Evolutionary conservation across 92 coral and sea anemone species (phyloP).

Genomic region (Metridium senile): DNA sequence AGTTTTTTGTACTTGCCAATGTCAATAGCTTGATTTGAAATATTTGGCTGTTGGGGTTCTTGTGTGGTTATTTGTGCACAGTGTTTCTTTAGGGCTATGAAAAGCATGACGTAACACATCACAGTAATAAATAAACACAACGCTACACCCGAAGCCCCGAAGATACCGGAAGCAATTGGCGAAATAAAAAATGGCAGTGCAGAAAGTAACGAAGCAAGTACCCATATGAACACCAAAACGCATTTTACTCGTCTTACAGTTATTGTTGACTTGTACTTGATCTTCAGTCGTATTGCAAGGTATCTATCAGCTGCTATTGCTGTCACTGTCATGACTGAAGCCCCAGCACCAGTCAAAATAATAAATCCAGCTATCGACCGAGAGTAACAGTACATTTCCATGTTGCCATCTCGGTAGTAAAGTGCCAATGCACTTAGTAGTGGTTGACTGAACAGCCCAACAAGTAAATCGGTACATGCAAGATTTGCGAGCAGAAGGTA

Average conservation of each 20-base stretch:
- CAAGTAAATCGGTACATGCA: constrained; percentile 17
- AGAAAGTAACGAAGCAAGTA: not conserved
- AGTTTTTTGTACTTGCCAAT: constrained; percentile 21
- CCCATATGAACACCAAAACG: not conserved
- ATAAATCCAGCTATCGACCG: not conserved
- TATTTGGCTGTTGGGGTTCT: constrained; percentile 11
- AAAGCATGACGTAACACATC: constrained; percentile 10
- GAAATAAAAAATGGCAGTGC: not conserved
- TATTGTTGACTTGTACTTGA: constrained; percentile 12
- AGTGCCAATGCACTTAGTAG: constrained; percentile 2
- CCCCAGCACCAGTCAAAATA: not conserved
- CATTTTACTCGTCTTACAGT: constrained; percentile 1
- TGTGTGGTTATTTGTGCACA: constrained; percentile 20
- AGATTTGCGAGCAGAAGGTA: constrained; percentile 18
- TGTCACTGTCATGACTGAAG: not conserved
- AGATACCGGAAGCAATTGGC: too few relatives aligned
- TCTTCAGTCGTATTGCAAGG: constrained; percentile 34
- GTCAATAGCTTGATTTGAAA: constrained; percentile 18
- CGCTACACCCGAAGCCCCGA: not conserved
- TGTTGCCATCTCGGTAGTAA: too few relatives aligned
- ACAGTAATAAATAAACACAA: not conserved
- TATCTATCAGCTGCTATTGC: constrained; percentile 24
- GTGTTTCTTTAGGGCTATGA: constrained; percentile 16
- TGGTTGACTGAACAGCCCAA: constrained; percentile 6
- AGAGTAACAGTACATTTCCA: too few relatives aligned